Evolutionary conservation across 2,888 invertebrate species (phyloP).

Genomic region (Thelaira solivaga): DNA sequence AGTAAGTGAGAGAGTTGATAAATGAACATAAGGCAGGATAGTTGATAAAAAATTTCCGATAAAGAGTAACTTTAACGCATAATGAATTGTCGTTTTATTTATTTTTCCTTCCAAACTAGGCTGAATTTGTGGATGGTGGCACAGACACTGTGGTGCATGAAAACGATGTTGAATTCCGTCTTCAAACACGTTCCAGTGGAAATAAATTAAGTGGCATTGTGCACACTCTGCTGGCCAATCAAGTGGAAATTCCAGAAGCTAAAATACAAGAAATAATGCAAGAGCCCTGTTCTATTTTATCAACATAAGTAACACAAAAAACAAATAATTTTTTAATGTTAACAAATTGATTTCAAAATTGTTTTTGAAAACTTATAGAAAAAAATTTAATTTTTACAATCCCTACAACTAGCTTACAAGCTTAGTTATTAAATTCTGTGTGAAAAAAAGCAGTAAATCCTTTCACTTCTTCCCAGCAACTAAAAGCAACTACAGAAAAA

Average conservation of each 20-base stretch:
- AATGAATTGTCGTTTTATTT: not conserved
- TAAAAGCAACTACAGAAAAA: not conserved
- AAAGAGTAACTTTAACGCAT: too few relatives aligned
- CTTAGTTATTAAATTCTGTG: too few relatives aligned
- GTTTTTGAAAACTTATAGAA: too few relatives aligned
- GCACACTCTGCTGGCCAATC: conserved; percentile 80
- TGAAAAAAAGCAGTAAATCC: too few relatives aligned
- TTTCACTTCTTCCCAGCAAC: too few relatives aligned
- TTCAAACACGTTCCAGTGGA: conserved; percentile 75
- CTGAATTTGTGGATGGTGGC: conserved; percentile 89
- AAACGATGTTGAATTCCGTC: conserved; percentile 72
- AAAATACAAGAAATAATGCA: conserved; percentile 74
- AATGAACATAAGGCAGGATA: too few relatives aligned
- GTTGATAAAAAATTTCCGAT: too few relatives aligned
- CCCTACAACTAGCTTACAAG: too few relatives aligned
- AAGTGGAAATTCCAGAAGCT: conserved; percentile 72
- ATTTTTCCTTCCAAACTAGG: conserved; percentile 77
- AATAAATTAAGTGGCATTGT: conserved; percentile 79
- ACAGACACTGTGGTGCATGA: conserved; percentile 86
- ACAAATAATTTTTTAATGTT: too few relatives aligned
- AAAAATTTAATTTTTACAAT: too few relatives aligned
- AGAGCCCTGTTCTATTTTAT: conserved; percentile 71
- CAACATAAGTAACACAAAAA: conserved; percentile 59
- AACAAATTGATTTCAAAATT: too few relatives aligned
- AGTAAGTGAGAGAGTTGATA: conserved; percentile 64